Evolutionary conservation across 1,140 invertebrate genomes (phyloP), one percentile per base, ranked within the genome.

Genomic region (Aradophagus sp.): DNA sequence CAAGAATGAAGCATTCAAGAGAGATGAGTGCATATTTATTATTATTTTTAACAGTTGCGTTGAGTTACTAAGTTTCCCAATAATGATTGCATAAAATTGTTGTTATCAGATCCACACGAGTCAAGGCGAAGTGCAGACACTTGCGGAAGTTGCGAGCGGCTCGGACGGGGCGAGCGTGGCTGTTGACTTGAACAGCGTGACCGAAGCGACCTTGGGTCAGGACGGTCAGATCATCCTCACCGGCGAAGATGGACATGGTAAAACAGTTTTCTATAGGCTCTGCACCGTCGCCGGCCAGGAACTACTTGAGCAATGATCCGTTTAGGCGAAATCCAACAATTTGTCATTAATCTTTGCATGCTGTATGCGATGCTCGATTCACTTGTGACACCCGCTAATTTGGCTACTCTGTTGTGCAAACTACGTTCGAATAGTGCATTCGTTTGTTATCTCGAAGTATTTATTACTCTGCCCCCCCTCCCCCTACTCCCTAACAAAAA

Each of bases 221-320:
- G 95, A 97, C 82, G 96, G 95, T 16, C 96, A 97, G 86, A 93
- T 98, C 74, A 97, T 97, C 76, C 89, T 98, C 61, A 97, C 95
- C 35, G 94, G 94, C 47, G 96, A 97, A 89, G 95, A 96, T 87
- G 93, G 95, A 77, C 94, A 95, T 87, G 93, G 94, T 96, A 88
- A 83, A 86, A 80, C 84, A 80, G 80, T 85, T 86, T 86, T 85
- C 81, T 86, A 86, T 86, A 86, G 84, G 84, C 83, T 86, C 82
- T 86, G 84, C 84, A 84, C 84, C 78, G 83, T 86, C 82, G 81
- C 84, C 79, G 82, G 82, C 81, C 84, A 85, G 76, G 84, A 86
- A 80, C 77, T 85, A 78, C 79, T 86, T 73, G 84, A 85, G 67
- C 83, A 86, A 80, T 85, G 81, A 85, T 74, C 80, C 55, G 55